Evolutionary conservation across 2,888 invertebrate genomes (phyloP).

Genomic region (Agrilus cyanescens): DNA sequence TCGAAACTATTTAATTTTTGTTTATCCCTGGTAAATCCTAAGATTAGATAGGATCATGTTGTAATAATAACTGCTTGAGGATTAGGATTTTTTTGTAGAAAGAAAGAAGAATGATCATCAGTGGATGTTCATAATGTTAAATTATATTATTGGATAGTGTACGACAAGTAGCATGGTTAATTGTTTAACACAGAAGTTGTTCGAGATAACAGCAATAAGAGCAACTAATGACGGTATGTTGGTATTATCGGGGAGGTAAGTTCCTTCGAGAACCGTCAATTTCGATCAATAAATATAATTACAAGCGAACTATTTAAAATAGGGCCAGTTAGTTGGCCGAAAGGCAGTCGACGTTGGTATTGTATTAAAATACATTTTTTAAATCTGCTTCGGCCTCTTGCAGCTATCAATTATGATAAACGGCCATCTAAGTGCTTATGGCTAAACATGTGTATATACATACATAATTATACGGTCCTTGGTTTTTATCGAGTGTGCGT

Average conservation of each 20-base stretch:
- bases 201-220: too few species aligned
- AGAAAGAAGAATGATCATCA: too few species aligned
- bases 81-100: too few species aligned
- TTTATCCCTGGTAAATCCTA: too few species aligned
- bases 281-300: constrained; percentile 13
- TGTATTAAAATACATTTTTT: too few species aligned
- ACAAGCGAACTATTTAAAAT: constrained; percentile 9
- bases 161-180: too few species aligned
- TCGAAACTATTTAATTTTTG: too few species aligned
- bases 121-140: too few species aligned
- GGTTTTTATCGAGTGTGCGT: constrained; percentile 32
- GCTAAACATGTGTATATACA: constrained; percentile 39
- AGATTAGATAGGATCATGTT: too few species aligned
- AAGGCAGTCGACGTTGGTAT: constrained; percentile 2
- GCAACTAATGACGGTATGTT: background rate
- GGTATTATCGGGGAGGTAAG: constrained; percentile 3
- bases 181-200: too few species aligned
- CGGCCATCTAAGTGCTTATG: constrained; percentile 37
- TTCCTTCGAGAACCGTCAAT: constrained; percentile 10
- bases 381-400: constrained; percentile 25
- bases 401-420: constrained; percentile 40
- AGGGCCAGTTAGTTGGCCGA: constrained; percentile 9
- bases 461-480: constrained; percentile 37
- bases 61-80: too few species aligned
- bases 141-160: too few species aligned